Conservation (phyloP, 2,113 vertebrate species). For the Tachysurus fulvidraco region DNA sequence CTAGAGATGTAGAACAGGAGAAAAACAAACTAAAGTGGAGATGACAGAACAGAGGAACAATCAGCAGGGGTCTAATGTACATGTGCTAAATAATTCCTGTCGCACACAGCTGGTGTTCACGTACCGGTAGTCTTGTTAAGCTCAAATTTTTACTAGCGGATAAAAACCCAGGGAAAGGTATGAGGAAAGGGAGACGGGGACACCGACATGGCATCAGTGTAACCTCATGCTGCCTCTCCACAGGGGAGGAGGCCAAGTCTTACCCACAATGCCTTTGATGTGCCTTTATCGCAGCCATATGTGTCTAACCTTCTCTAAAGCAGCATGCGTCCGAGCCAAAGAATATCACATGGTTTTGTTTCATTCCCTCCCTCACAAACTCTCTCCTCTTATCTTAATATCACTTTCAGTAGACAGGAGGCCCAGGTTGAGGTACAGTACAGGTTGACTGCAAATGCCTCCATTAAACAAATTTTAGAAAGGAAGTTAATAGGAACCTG, state of each 20-base stretch:
- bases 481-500: not conserved
- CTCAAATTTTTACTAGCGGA: conserved; percentile 59
- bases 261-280: conserved; percentile 81
- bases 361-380: conserved; percentile 3
- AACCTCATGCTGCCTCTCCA: conserved; percentile 69
- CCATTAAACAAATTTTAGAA: not conserved
- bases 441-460: not conserved
- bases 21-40: conserved; percentile 13
- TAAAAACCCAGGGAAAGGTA: conserved; percentile 59
- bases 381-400: conserved; percentile 32
- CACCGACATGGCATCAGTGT: conserved; percentile 61
- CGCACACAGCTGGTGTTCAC: conserved; percentile 26
- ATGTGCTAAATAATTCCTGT: conserved; percentile 31
- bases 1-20: not conserved
- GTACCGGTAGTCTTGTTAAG: conserved; percentile 53
- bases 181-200: conserved; percentile 56
- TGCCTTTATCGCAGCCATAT: conserved; percentile 76
- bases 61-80: conserved; percentile 24
- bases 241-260: conserved; percentile 68
- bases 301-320: conserved; percentile 67
- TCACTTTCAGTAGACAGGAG: conserved; percentile 27
- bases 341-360: conserved; percentile 40
- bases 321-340: conserved; percentile 65
- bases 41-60: conserved; percentile 4
- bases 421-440: not conserved